These are phyloP conservation scores for Diachasma alloeum DNA, from an alignment of 1,140 invertebrate species.

Conservation along the genomic window DNA sequence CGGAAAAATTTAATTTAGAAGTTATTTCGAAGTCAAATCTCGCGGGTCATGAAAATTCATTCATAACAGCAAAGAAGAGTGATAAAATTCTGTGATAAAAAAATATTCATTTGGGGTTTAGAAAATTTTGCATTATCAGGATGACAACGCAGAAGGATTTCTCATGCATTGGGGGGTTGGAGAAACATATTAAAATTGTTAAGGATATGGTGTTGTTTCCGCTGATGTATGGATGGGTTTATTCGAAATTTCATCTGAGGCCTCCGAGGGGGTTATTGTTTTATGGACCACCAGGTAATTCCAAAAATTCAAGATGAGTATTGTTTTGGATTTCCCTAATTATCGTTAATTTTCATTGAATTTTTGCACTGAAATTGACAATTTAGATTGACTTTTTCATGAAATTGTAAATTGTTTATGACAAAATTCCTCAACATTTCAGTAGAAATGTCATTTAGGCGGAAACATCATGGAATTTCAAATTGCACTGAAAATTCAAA, in stretches of 20 bases:
- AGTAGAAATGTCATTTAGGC: too few species aligned
- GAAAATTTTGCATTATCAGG: conserved; percentile 8
- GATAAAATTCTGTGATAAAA: neutral
- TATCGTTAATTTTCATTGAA: too few species aligned
- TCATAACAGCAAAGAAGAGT: neutral
- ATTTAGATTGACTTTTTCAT: too few species aligned
- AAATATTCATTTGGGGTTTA: neutral
- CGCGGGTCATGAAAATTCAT: neutral
- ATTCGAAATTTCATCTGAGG: conserved; percentile 72
- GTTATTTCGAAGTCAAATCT: conserved; percentile 2
- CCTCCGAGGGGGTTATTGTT: conserved; percentile 78
- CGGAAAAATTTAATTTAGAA: conserved; percentile 20
- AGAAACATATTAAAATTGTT: conserved; percentile 73
- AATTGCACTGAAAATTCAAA: too few species aligned
- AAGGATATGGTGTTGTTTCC: conserved; percentile 81
- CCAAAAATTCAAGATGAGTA: too few species aligned
- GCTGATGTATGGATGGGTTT: conserved; percentile 76
- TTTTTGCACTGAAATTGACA: too few species aligned
- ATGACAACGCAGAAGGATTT: conserved; percentile 58
- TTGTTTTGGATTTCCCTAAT: too few species aligned
- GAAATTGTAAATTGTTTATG: too few species aligned
- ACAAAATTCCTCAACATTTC: too few species aligned
- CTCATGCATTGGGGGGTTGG: conserved; percentile 73
- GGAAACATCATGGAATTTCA: too few species aligned
- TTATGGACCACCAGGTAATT: conserved; percentile 79